Conservation (phyloP, 2,888 invertebrate genomes). For the Clistopyga incitator region DNA sequence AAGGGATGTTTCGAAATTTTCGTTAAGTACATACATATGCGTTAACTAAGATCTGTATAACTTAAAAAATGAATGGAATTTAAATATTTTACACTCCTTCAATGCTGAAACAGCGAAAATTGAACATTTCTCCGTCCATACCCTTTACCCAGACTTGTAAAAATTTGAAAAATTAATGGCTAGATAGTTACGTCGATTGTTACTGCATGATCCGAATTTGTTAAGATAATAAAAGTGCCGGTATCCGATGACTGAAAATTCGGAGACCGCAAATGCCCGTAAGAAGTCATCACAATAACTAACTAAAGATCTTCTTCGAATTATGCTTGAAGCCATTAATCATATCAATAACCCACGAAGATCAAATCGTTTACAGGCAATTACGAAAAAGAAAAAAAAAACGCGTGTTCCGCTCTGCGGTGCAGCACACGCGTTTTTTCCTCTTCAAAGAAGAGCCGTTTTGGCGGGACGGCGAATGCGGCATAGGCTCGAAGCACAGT, state of each 20-base stretch:
- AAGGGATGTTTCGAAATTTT: no score
- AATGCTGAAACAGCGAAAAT: no score
- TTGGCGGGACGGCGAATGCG: constrained; percentile 1
- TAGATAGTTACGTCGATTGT: no score
- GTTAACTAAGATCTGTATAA: no score
- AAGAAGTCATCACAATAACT: not conserved
- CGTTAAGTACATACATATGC: no score
- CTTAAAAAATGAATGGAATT: no score
- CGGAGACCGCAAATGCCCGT: constrained; percentile 3
- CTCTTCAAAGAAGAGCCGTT: constrained; percentile 15
- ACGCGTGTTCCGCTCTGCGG: not conserved
- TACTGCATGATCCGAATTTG: no score
- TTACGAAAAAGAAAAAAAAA: constrained; percentile 10
- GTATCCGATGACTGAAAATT: not conserved
- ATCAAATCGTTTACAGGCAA: constrained; percentile 28
- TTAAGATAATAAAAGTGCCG: not conserved
- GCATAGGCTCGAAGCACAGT: constrained; percentile 21
- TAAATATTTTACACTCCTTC: no score
- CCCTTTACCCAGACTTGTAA: no score
- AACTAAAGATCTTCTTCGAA: not conserved
- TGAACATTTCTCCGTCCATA: no score
- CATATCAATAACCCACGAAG: constrained; percentile 13
- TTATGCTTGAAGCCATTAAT: not conserved
- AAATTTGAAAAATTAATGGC: no score
- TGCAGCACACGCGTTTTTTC: no score